Conservation (phyloP, 1,140 invertebrate species). For the Conus ventricosus region DNA sequence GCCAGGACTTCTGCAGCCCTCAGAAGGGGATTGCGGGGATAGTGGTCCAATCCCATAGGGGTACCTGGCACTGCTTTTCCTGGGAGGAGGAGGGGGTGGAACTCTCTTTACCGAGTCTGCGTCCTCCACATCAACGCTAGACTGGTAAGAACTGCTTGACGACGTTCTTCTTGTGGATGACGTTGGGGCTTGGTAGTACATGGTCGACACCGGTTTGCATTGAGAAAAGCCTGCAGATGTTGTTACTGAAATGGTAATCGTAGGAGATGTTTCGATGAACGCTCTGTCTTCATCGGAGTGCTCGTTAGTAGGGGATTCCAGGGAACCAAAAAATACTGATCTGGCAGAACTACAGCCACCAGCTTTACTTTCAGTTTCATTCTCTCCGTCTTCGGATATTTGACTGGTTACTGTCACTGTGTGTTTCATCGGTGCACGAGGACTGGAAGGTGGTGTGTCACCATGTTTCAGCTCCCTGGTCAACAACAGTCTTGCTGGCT, state of each 20-base stretch:
- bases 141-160: conserved; percentile 20
- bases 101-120: conserved; percentile 41
- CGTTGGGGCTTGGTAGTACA: conserved; percentile 20
- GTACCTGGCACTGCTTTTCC: conserved; percentile 46
- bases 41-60: not conserved
- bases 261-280: not conserved
- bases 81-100: conserved; percentile 55
- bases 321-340: conserved; percentile 47
- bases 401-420: conserved; percentile 24
- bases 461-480: not conserved
- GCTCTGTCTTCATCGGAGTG: not conserved
- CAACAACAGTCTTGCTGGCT: not conserved
- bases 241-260: not conserved
- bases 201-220: conserved; percentile 6
- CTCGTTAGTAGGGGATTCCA: conserved; percentile 28
- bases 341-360: conserved; percentile 32
- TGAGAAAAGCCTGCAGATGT: not conserved
- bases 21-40: not conserved
- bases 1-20: not conserved
- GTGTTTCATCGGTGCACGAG: not conserved
- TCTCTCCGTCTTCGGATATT: not conserved
- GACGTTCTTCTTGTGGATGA: conserved; percentile 32
- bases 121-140: conserved; percentile 2
- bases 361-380: not conserved
- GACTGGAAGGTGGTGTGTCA: not conserved